Evolutionary conservation across 2,888 invertebrate species (phyloP).

Genomic region (Xanthia togata): DNA sequence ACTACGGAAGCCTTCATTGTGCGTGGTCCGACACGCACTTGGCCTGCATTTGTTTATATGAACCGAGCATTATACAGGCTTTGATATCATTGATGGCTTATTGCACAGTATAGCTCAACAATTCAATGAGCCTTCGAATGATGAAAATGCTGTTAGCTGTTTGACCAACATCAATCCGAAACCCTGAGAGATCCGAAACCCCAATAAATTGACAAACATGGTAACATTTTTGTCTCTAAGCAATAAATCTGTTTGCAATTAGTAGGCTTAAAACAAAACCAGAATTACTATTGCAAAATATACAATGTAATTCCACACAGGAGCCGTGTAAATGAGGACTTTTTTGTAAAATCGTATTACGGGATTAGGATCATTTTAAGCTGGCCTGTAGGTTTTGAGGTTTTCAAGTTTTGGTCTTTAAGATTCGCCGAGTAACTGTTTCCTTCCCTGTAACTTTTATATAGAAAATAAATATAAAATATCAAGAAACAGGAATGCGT

Average conservation of each 20-base stretch:
- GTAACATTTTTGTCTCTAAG: slow-evolving; percentile 30
- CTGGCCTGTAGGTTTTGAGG: not conserved
- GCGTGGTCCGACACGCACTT: too few species aligned
- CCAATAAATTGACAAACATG: slow-evolving; percentile 29
- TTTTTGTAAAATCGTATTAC: slow-evolving; percentile 4
- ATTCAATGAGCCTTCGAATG: too few species aligned
- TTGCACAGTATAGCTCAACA: not conserved
- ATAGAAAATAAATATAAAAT: not conserved
- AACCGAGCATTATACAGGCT: too few species aligned
- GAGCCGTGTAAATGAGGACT: not conserved
- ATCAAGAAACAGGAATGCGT: not conserved
- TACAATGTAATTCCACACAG: slow-evolving; percentile 2
- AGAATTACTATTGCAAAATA: slow-evolving; percentile 8
- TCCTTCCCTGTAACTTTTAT: not conserved
- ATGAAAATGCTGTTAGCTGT: too few species aligned
- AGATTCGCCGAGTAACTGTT: not conserved
- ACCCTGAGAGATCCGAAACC: slow-evolving; percentile 15
- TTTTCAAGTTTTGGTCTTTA: not conserved
- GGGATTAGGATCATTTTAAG: not conserved
- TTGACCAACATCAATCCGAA: not conserved
- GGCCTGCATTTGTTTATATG: too few species aligned
- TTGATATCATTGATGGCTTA: too few species aligned
- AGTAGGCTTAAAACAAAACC: slow-evolving; percentile 25
- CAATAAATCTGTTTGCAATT: slow-evolving; percentile 33
- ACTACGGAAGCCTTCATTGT: too few species aligned